phyloP scores from a whole-genome alignment of 2,888 invertebrate genomes.

The Hydriomena furcata region DNA sequence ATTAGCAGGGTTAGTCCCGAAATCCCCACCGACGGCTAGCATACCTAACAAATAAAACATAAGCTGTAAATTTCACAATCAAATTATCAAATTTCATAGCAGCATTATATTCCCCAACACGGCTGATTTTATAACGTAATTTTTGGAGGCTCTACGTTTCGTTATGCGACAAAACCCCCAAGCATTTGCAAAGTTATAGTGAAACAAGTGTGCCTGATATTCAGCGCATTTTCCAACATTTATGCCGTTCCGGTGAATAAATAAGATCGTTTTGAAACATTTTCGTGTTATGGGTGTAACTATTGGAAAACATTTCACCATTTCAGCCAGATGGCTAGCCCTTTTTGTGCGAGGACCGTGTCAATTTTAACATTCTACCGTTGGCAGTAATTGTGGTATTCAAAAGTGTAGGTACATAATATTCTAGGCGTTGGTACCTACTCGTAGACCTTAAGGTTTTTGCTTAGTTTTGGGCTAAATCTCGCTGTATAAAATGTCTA shows the following conservation, averaged over 20 bases:
- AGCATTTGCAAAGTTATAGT: constrained; percentile 27
- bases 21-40: no score
- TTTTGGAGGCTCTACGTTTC: constrained; percentile 23
- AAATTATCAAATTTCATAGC: no score
- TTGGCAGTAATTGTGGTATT: not conserved
- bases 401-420: no score
- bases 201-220: constrained; percentile 31
- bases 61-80: no score
- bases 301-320: constrained; percentile 27
- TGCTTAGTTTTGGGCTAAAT: no score
- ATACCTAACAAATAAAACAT: no score
- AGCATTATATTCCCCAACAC: constrained; percentile 8
- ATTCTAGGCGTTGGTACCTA: no score
- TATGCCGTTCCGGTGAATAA: constrained; percentile 28
- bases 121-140: constrained; percentile 28
- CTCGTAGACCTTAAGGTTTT: no score
- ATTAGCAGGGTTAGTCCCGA: no score
- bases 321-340: constrained; percentile 26
- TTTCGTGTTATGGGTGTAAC: constrained; percentile 27
- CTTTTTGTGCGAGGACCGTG: constrained; percentile 15
- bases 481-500: no score
- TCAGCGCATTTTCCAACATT: constrained; percentile 27
- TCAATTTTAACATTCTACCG: constrained; percentile 3
- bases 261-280: constrained; percentile 30
- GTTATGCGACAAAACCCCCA: constrained; percentile 22